Conservation (phyloP, 2,113 vertebrate species). For the Corvus cornix region DNA sequence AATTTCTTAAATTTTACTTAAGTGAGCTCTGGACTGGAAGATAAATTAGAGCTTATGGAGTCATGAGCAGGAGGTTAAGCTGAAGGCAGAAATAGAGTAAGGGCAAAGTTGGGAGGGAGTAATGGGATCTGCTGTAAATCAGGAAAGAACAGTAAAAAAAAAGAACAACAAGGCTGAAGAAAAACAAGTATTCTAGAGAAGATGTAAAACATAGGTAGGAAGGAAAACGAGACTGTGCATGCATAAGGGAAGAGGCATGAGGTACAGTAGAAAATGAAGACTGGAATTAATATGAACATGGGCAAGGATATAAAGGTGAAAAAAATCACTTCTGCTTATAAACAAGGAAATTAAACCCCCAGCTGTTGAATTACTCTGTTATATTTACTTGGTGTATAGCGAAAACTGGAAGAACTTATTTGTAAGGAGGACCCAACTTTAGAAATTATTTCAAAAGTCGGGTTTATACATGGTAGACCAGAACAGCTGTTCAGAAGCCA, state of each 20-base stretch:
- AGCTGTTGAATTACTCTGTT: not conserved
- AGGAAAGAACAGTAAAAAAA: not conserved
- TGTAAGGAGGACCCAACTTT: not conserved
- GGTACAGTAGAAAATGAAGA: not conserved
- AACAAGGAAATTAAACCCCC: not conserved
- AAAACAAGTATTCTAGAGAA: not conserved
- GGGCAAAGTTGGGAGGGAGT: not conserved
- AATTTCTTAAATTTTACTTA: not conserved
- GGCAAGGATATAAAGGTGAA: not conserved
- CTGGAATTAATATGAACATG: not conserved
- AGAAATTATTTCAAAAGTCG: not conserved
- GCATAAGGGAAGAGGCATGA: not conserved
- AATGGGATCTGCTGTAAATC: not conserved
- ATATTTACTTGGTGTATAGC: not conserved
- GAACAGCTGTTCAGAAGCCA: constrained; percentile 43
- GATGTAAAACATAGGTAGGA: not conserved
- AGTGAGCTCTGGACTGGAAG: not conserved
- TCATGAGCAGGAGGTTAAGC: not conserved
- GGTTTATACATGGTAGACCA: not conserved
- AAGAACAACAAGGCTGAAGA: not conserved
- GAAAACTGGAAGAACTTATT: not conserved
- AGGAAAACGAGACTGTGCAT: not conserved
- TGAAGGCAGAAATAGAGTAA: not conserved
- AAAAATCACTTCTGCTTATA: not conserved
- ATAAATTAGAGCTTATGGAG: not conserved